A percentile compares a stretch with the other conserved stretches of the same genome.
These are phyloP conservation scores for Amyelois transitella DNA, from an alignment of 1,140 invertebrate genomes.

Conservation along the genomic window DNA sequence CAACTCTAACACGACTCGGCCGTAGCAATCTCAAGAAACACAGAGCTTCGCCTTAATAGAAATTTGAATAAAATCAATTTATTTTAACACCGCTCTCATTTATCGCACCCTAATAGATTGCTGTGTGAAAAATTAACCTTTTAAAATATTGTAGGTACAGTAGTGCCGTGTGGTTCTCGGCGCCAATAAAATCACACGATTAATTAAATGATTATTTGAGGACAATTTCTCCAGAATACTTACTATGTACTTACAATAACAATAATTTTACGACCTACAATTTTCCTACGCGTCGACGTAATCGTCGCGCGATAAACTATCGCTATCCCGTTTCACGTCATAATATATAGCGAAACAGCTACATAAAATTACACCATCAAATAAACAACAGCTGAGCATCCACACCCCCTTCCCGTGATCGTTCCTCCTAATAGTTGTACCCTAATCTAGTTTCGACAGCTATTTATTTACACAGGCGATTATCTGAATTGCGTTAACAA, in stretches of 20 bases:
- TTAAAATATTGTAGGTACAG: background rate
- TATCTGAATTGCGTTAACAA: slow-evolving; percentile 69
- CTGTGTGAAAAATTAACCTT: slow-evolving; percentile 30
- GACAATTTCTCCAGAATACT: too few relatives aligned
- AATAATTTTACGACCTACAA: too few relatives aligned
- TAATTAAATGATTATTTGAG: too few relatives aligned
- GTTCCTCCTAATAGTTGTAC: slow-evolving; percentile 33
- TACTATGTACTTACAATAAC: too few relatives aligned
- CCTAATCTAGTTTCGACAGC: slow-evolving; percentile 57
- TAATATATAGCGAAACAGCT: background rate
- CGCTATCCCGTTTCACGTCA: too few relatives aligned
- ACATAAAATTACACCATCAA: background rate
- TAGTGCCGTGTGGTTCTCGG: too few relatives aligned
- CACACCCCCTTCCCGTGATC: slow-evolving; percentile 36
- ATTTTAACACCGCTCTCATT: slow-evolving; percentile 61
- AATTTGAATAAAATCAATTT: slow-evolving; percentile 75
- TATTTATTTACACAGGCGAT: slow-evolving; percentile 70
- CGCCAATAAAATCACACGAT: too few relatives aligned
- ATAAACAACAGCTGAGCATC: slow-evolving; percentile 45
- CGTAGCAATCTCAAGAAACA: slow-evolving; percentile 62
- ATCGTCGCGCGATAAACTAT: too few relatives aligned
- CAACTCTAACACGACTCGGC: slow-evolving; percentile 27
- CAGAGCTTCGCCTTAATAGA: slow-evolving; percentile 60
- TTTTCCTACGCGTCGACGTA: too few relatives aligned
- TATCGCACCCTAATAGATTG: slow-evolving; percentile 66